These are phyloP conservation scores for Rhombomys opimus DNA, from an alignment of 2,113 vertebrate genomes.

Conservation along the genomic window DNA sequence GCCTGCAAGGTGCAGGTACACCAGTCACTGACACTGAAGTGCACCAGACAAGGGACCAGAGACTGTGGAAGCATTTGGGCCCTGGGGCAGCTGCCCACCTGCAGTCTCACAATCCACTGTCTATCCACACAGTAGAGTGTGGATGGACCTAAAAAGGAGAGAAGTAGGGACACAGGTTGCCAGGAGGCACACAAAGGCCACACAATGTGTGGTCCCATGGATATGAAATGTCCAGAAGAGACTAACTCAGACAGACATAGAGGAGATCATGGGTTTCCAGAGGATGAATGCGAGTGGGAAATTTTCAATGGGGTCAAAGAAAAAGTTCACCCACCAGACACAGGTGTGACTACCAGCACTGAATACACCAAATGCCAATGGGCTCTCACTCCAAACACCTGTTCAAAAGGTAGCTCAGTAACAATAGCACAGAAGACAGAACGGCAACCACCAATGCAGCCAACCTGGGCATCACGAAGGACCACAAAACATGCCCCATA, in stretches of 20 bases:
- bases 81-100: background rate
- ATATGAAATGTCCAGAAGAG: accelerated
- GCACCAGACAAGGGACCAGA: background rate
- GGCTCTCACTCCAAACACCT: background rate
- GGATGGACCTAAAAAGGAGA: background rate
- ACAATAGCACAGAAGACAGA: background rate
- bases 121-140: background rate
- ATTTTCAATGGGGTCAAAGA: accelerated
- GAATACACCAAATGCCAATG: accelerated
- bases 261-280: background rate
- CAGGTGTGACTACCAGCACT: background rate
- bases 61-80: background rate
- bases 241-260: background rate
- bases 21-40: background rate
- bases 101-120: background rate
- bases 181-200: accelerated
- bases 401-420: background rate
- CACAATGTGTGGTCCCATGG: accelerated
- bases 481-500: accelerated
- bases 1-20: slow-evolving; percentile 84
- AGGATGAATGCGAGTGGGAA: too few relatives aligned
- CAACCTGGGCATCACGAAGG: accelerated
- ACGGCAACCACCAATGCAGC: background rate
- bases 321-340: accelerated
- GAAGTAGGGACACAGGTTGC: accelerated